phyloP scores from a whole-genome alignment of 1,140 invertebrate species.

The Globodera rostochiensis region DNA sequence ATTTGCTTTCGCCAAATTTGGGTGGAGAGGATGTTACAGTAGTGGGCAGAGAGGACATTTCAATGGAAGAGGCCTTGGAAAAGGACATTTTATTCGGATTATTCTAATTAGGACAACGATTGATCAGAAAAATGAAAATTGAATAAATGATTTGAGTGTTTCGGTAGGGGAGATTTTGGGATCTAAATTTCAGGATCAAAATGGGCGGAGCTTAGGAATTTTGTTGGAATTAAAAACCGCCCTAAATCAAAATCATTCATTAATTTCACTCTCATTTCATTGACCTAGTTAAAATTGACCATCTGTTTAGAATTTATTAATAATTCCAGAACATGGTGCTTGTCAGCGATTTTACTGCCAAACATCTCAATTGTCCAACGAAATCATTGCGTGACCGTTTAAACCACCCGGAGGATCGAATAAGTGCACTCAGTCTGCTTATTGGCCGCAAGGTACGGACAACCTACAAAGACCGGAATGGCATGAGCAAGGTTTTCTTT shows the following conservation, averaged over 20 bases:
- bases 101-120: too few species aligned
- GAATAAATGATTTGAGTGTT: neutral
- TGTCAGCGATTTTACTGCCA: neutral
- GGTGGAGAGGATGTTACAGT: neutral
- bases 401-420: constrained; percentile 3
- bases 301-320: neutral
- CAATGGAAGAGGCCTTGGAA: too few species aligned
- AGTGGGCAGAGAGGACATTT: too few species aligned
- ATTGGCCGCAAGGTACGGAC: neutral
- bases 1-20: neutral
- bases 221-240: neutral
- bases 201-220: neutral
- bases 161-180: neutral
- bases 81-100: neutral
- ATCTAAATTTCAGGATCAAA: neutral
- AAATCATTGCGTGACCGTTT: neutral
- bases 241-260: too few species aligned
- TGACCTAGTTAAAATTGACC: neutral
- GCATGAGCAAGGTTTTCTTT: neutral
- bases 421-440: neutral
- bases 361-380: neutral
- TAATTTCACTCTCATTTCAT: too few species aligned
- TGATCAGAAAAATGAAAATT: too few species aligned
- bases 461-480: neutral
- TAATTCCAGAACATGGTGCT: neutral